Evolutionary conservation across 1,140 invertebrate species (phyloP).

Genomic region (Drosophila ercepeae): DNA sequence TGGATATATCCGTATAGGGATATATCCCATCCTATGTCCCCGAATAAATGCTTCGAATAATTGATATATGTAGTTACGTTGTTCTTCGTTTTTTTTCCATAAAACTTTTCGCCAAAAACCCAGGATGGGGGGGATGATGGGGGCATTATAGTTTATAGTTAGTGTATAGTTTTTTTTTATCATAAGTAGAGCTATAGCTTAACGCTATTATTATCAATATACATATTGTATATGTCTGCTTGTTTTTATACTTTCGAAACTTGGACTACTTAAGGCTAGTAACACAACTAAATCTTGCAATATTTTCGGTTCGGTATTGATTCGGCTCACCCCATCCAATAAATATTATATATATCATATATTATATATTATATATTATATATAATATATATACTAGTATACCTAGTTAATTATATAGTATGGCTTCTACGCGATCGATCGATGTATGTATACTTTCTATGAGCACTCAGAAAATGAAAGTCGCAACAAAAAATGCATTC

Average conservation of each 20-base stretch:
- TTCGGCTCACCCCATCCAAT: background rate
- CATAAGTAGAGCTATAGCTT: slow-evolving; percentile 65
- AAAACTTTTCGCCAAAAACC: background rate
- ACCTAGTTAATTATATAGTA: slow-evolving; percentile 7
- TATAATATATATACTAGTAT: background rate
- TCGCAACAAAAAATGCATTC: too few relatives aligned
- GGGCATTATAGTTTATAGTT: slow-evolving; percentile 13
- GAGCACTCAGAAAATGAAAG: background rate
- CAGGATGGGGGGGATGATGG: background rate
- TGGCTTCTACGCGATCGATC: slow-evolving; percentile 17
- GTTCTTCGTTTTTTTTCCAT: slow-evolving; percentile 12
- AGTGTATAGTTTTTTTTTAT: slow-evolving; percentile 26
- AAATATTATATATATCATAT: background rate
- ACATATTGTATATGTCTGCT: slow-evolving; percentile 75
- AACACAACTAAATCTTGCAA: slow-evolving; percentile 80
- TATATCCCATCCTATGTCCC: slow-evolving; percentile 54
- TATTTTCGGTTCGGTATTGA: slow-evolving; percentile 45
- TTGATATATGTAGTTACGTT: slow-evolving; percentile 76
- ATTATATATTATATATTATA: background rate
- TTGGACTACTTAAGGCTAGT: slow-evolving; percentile 79
- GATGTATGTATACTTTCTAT: slow-evolving; percentile 10
- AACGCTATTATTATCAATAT: slow-evolving; percentile 79
- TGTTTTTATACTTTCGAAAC: slow-evolving; percentile 62
- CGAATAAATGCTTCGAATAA: slow-evolving; percentile 80
- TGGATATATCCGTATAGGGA: slow-evolving; percentile 48